These are phyloP conservation scores for Rhagologus leucostigma DNA, from an alignment of 2,113 vertebrate genomes.

Conservation along the genomic window DNA sequence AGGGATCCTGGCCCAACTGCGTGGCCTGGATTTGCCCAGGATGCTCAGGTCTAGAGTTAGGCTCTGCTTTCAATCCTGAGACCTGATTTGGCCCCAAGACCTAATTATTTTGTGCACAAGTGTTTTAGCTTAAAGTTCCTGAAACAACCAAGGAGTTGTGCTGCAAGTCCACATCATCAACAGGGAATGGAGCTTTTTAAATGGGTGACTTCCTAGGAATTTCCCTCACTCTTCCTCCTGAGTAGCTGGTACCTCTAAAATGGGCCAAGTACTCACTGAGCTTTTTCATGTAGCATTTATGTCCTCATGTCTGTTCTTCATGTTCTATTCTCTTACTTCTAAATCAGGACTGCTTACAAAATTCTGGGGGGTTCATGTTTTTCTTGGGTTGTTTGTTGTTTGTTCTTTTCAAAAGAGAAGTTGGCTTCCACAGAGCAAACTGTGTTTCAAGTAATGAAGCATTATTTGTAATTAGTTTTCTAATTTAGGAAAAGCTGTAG, in stretches of 20 bases:
- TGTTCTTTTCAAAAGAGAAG: not conserved
- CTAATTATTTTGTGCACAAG: not conserved
- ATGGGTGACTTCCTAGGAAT: not conserved
- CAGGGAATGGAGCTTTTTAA: not conserved
- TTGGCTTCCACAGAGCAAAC: not conserved
- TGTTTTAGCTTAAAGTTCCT: not conserved
- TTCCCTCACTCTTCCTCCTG: not conserved
- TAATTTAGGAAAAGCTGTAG: not conserved
- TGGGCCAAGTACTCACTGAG: not conserved
- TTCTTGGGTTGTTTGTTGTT: not conserved
- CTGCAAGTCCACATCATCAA: not conserved
- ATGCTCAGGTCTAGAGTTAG: not conserved
- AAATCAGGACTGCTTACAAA: not conserved
- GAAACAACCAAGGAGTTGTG: not conserved
- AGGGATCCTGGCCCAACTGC: not conserved
- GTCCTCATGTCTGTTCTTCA: not conserved
- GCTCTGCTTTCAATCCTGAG: not conserved
- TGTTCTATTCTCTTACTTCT: not conserved
- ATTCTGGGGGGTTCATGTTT: not conserved
- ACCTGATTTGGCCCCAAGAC: not conserved
- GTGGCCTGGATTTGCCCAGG: accelerated
- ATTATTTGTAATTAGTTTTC: not conserved
- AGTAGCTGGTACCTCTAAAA: not conserved
- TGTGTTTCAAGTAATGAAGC: not conserved
- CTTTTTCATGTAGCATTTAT: not conserved